Percentiles rank a stretch among this genome's conserved stretches.
These are phyloP conservation scores for Elysia crispata DNA, from an alignment of 2,888 invertebrate genomes.

Conservation along the genomic window DNA sequence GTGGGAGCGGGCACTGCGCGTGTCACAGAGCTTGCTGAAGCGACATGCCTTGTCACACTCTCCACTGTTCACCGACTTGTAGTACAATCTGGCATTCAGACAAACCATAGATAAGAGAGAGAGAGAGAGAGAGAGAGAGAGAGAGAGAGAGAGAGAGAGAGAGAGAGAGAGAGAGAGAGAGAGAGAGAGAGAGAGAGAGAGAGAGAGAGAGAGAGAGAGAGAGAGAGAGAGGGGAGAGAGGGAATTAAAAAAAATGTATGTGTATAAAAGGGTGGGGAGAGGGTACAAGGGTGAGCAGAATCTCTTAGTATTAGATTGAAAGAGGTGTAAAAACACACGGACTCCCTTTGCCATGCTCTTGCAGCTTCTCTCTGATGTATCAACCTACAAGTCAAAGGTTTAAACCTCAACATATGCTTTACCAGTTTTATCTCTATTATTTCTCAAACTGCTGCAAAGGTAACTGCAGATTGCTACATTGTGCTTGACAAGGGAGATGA, in stretches of 20 bases:
- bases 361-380: no score
- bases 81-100: constrained; percentile 47
- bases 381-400: no score
- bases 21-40: constrained; percentile 57
- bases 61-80: constrained; percentile 48
- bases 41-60: constrained; percentile 59
- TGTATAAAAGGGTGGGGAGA: not conserved
- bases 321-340: no score
- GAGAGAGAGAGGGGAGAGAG: constrained; percentile 15
- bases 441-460: no score
- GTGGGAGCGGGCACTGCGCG: constrained; percentile 62
- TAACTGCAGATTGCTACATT: no score
- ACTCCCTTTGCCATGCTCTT: no score
- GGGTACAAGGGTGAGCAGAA: not conserved
- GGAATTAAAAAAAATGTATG: not conserved
- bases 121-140: constrained; percentile 7
- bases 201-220: not conserved
- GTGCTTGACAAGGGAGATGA: no score
- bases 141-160: constrained; percentile 5
- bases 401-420: no score
- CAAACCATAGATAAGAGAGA: not conserved
- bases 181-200: constrained; percentile 14
- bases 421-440: no score
- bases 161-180: constrained; percentile 7
- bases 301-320: no score